A percentile compares a stretch with the other conserved stretches of the same genome.
These are phyloP conservation scores for Argentina silus DNA, from an alignment of 2,797 vertebrate species.

Conservation along the genomic window DNA sequence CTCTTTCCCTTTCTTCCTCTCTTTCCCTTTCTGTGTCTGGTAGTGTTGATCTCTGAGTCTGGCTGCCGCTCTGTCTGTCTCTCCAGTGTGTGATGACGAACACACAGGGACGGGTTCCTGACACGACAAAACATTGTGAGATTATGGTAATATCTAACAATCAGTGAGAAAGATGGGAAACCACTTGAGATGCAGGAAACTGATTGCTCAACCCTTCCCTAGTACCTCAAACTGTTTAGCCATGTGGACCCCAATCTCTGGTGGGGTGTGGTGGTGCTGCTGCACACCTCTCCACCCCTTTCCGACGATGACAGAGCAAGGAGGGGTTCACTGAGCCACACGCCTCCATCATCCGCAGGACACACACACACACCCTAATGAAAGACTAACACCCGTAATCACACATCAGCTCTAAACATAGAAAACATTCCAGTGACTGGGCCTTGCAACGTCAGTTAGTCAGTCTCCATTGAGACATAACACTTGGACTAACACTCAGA, in stretches of 20 bases:
- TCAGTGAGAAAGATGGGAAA: conserved; percentile 4
- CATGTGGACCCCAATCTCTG: conserved; percentile 7
- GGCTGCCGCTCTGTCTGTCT: not conserved
- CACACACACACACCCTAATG: conserved; percentile 47
- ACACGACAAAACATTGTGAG: not conserved
- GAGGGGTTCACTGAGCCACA: not conserved
- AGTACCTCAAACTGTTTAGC: not conserved
- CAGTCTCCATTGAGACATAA: conserved; percentile 54
- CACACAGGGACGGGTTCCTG: no score
- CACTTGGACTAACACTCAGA: conserved; percentile 34
- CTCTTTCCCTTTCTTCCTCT: conserved; percentile 37
- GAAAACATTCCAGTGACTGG: conserved; percentile 40
- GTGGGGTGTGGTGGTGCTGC: no score
- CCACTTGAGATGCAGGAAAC: conserved; percentile 19
- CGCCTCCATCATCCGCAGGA: not conserved
- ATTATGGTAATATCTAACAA: not conserved
- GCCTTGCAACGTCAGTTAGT: conserved; percentile 34
- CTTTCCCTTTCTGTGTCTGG: not conserved
- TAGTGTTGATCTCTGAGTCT: not conserved
- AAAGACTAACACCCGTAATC: conserved; percentile 67
- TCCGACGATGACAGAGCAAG: conserved; percentile 13
- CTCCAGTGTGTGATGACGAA: not conserved
- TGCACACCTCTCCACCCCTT: conserved; percentile 3
- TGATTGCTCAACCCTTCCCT: conserved; percentile 7
- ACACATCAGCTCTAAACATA: conserved; percentile 59